Evolutionary conservation across 2,888 invertebrate genomes (phyloP), one percentile per base, ranked within the genome.

Genomic region (Harpagoxenus sublaevis): DNA sequence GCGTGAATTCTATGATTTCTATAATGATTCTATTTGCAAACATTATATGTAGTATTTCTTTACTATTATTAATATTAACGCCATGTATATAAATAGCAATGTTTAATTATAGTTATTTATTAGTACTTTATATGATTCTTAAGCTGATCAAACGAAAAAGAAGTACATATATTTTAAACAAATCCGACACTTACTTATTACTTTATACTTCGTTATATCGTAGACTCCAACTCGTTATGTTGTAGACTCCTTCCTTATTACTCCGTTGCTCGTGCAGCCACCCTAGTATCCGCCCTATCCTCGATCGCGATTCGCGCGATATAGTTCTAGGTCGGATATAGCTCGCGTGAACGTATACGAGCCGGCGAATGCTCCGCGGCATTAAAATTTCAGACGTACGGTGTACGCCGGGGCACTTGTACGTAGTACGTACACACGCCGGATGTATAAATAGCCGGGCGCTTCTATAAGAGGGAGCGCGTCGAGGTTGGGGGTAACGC

Each of bases 271-370:
- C 39, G 39, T 66, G 31, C n/a, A 31, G 23, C 15, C n/a, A 68
- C 45, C 45, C 35, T 12, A 12, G 35, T 57, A 35, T n/a, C 48
- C 45, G 28, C 10, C 77, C 23, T 42, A 55, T 15, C 68, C 68
- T 57, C 78, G 31, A 66, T 77, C 28, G 39, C 66, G 51, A 53
- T 15, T 55, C 66, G 66, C 45, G 78, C 45, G 68, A 78, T 78
- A 78, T 75, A 62, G 83, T 83, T 75, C 83, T 83, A 75, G 83
- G 75, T 83, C 65, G 75, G 51, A 83, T 83, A 75, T 83, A 75
- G 74, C 83, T 75, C 65, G 53, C 57, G 70, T 15, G 57, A 12
- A 42, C 62, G 57, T 45, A 48, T n/a, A 51, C 28, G 39, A 23
- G 65, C 10, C 39, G 53, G 28, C 77, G 65, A 51, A 31, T 45